Percentiles rank a stretch among this genome's conserved stretches.
Conservation (phyloP, 2,113 vertebrate species). For the Cercocebus atys region DNA sequence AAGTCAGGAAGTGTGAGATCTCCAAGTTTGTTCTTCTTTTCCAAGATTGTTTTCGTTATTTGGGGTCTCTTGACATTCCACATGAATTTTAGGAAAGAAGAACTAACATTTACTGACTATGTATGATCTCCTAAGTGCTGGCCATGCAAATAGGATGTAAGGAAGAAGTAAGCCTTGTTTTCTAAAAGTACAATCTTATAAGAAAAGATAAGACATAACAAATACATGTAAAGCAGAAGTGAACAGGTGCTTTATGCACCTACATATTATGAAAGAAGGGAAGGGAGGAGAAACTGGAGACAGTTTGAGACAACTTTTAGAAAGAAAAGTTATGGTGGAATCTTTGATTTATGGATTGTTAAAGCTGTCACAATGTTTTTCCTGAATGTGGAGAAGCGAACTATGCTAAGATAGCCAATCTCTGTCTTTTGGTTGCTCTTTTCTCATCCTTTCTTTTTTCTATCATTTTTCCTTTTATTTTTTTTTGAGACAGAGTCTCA, state of each 20-base stretch:
- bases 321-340: background rate
- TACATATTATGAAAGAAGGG: background rate
- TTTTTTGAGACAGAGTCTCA: too few relatives aligned
- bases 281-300: background rate
- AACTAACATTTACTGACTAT: background rate
- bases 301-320: background rate
- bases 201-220: background rate
- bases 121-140: background rate
- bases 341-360: background rate
- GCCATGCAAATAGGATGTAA: background rate
- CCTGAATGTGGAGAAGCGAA: background rate
- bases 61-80: background rate
- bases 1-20: background rate
- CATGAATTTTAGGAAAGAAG: background rate
- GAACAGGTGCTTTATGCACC: background rate
- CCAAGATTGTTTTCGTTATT: background rate
- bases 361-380: background rate
- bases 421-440: background rate
- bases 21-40: background rate
- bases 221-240: background rate
- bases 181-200: background rate
- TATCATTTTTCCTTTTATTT: too few relatives aligned
- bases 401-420: background rate
- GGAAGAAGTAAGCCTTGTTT: background rate
- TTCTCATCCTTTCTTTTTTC: background rate